Conservation (phyloP, 2,113 vertebrate species). For the Chinchilla lanigera region DNA sequence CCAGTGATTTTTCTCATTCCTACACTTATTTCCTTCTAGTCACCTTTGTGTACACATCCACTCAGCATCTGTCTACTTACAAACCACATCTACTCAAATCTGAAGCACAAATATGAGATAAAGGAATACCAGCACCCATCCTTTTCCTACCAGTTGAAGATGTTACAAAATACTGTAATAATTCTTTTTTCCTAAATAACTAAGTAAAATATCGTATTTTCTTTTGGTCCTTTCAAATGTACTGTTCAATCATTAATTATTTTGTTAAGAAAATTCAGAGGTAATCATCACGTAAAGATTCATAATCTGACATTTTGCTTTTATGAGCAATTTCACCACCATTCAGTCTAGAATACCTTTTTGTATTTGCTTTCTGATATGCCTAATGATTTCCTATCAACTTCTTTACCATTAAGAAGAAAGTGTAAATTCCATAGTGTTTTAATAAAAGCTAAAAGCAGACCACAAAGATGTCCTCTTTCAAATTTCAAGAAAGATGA, state of each 20-base stretch:
- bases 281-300: background rate
- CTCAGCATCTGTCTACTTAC: background rate
- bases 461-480: slow-evolving; percentile 12
- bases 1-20: background rate
- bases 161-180: background rate
- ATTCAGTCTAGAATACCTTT: background rate
- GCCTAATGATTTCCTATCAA: background rate
- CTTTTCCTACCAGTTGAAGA: background rate
- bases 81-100: background rate
- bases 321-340: background rate
- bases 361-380: background rate
- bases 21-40: background rate
- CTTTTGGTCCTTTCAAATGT: slow-evolving; percentile 18
- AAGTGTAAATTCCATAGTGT: slow-evolving; percentile 9
- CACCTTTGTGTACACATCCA: background rate
- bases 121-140: background rate
- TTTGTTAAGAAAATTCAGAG: slow-evolving; percentile 41
- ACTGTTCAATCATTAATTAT: background rate
- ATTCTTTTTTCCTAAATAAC: slow-evolving; percentile 16
- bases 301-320: background rate
- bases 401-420: slow-evolving; percentile 49
- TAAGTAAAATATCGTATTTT: background rate
- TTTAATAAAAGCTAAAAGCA: slow-evolving; percentile 44
- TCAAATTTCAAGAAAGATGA: background rate
- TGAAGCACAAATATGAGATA: background rate